Evolutionary conservation across 2,888 invertebrate genomes (phyloP), one percentile per base, ranked within the genome.

Genomic region (Pollenia amentaria): DNA sequence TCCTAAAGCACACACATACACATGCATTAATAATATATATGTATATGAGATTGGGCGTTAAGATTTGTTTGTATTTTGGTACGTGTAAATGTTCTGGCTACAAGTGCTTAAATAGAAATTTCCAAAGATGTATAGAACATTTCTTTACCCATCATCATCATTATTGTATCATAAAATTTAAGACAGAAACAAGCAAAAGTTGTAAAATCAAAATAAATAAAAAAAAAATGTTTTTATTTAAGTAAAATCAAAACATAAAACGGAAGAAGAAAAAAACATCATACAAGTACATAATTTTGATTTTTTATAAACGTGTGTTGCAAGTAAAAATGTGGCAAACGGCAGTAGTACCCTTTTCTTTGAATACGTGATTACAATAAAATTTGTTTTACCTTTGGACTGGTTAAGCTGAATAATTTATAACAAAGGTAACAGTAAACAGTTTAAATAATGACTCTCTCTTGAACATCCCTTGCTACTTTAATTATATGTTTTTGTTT

Each of bases 121-220:
- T 7, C 38, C 38, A 64, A 72, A 38, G 29, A 42, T 29, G 29
- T 21, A 46, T 60, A 78, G 2, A 29, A 46, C 55, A 16, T 48
- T 40, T 18, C 60, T 42, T 48, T 51, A 46, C 57, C 48, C 78
- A 69, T 51, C 16, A 67, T 29, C 55, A 46, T 48, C 8, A 67
- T 67, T 57, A n/a, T 46, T 67, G 11, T 9, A 48, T 40, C 57
- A 60, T 75, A 40, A 82, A 42, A 57, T 69, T 60, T 60, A 16
- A 57, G 21, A 60, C 8, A 42, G n/a, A 42, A 62, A 21, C 29
- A 60, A 60, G 38, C 21, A 60, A 40, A 70, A 12, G 48, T 51
- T 48, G 38, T 51, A 42, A 79, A 79, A 78, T 60, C 48, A 48
- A 67, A 55, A 29, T 6, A 29, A 29, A 29, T 3, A 1, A 29